Percentiles rank a stretch among this genome's conserved stretches.
phyloP scores from a whole-genome alignment of 92 coral and sea anemone species.

The Porites cylindrica region DNA sequence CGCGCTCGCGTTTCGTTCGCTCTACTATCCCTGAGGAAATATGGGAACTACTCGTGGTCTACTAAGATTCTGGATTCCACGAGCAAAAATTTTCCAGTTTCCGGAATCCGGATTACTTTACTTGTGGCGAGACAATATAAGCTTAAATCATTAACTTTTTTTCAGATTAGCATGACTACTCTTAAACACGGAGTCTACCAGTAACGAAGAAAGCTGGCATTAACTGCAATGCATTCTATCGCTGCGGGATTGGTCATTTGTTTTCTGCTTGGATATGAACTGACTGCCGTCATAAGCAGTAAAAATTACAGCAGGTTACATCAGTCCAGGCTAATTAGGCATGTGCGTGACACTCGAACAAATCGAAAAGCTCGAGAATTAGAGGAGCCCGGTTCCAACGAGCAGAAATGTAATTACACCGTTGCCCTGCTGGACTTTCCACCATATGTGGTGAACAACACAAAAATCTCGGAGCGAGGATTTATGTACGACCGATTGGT shows the following conservation, averaged over 20 bases:
- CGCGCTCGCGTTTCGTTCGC: no score
- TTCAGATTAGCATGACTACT: neutral
- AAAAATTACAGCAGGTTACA: neutral
- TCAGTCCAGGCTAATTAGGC: neutral
- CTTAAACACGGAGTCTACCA: neutral
- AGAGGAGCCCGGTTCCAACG: neutral
- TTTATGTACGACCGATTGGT: constrained; percentile 6
- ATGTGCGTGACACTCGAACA: neutral
- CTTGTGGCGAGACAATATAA: no score
- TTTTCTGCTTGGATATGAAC: neutral
- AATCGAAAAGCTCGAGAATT: constrained; percentile 20
- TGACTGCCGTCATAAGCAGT: constrained; percentile 6
- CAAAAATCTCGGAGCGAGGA: neutral
- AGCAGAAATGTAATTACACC: neutral
- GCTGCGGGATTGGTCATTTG: neutral
- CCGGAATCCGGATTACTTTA: no score
- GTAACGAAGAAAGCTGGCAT: neutral
- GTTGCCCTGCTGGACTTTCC: constrained; percentile 37
- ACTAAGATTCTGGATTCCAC: no score
- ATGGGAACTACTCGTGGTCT: no score
- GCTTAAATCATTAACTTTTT: neutral
- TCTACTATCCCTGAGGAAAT: no score
- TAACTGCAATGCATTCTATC: neutral
- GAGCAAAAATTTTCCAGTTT: no score
- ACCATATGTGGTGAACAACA: constrained; percentile 33